Conservation (phyloP, 2,888 invertebrate species). For the Tenthredo mesomela region DNA sequence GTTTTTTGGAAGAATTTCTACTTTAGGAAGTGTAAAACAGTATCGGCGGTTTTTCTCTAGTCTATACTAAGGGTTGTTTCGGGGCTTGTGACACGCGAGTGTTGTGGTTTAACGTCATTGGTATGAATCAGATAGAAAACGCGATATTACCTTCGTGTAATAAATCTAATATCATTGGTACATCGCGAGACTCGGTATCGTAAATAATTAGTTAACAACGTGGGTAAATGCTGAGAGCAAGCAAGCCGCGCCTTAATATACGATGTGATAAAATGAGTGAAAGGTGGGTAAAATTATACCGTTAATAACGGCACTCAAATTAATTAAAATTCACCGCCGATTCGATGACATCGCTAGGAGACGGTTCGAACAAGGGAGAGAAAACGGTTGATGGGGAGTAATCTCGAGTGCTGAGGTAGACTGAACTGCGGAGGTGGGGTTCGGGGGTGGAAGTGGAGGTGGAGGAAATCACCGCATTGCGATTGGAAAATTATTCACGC, state of each 20-base stretch:
- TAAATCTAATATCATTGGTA: background rate
- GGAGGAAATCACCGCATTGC: conserved; percentile 21
- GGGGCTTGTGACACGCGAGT: background rate
- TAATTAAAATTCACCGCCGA: conserved; percentile 44
- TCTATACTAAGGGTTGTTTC: background rate
- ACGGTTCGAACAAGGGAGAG: conserved; percentile 5
- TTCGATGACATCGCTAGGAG: conserved; percentile 4
- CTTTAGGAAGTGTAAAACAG: background rate
- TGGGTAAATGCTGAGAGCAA: background rate
- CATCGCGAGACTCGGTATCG: background rate
- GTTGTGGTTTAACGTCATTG: background rate
- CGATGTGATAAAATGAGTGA: background rate
- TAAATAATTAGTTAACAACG: background rate
- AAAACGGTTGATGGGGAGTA: conserved; percentile 15
- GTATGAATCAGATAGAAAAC: background rate
- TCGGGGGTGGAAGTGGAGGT: background rate
- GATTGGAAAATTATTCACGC: conserved; percentile 31
- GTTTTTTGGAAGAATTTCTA: background rate
- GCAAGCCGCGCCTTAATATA: background rate
- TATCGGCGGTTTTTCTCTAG: background rate
- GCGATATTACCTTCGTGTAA: background rate
- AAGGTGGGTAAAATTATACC: background rate
- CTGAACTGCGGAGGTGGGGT: background rate
- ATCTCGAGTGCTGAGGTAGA: conserved; percentile 10
- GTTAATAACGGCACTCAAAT: conserved; percentile 45